Evolutionary conservation across 2,888 invertebrate species (phyloP), one percentile per base, ranked within the genome.

Genomic region (Poecilobothrus nobilitatus): DNA sequence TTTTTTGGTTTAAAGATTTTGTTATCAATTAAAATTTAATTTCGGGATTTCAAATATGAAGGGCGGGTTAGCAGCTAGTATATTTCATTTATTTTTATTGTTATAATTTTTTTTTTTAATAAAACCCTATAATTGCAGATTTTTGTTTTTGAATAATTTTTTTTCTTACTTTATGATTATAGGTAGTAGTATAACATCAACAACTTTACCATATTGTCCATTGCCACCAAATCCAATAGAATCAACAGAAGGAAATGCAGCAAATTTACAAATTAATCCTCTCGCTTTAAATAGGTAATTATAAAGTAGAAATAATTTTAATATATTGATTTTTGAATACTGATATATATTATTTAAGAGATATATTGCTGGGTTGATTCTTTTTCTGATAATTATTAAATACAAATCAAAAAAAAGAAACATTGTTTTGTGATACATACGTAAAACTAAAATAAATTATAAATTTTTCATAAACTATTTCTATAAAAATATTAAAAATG

Each of bases 151-250:
- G 63, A 7, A 62, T 12, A 22, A 22, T 15, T 8, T 21, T 34
- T 65, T n/a, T n/a, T n/a, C n/a, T n/a, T n/a, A n/a, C n/a, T n/a
- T 65, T 18, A 18, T 27, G 27, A 27, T 27, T 27, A 63, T 18
- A 33, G 63, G 63, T 10, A 65, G 65, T 37, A 65, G 34, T 10
- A 34, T 65, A 20, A 20, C 34, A 34, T 34, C 65, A 65, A 65
- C 65, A 37, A 65, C 65, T 8, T 37, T 37, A 65, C 65, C 33
- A 20, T 65, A 34, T 65, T 65, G 65, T 37, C 65, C 65, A 1
- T 37, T 65, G 33, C 65, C 37, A 65, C 18, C 34, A 33, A 37
- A 65, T 65, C 65, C 65, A 65, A 12, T 65, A n/a, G 65, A 65
- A 34, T 33, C 64, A 27, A 34, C 33, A 34, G 20, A 33, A 18